A percentile compares a stretch with the other conserved stretches of the same genome.
Evolutionary conservation across 2,888 invertebrate genomes (phyloP).

Genomic region (Sylvicola cinctus): DNA sequence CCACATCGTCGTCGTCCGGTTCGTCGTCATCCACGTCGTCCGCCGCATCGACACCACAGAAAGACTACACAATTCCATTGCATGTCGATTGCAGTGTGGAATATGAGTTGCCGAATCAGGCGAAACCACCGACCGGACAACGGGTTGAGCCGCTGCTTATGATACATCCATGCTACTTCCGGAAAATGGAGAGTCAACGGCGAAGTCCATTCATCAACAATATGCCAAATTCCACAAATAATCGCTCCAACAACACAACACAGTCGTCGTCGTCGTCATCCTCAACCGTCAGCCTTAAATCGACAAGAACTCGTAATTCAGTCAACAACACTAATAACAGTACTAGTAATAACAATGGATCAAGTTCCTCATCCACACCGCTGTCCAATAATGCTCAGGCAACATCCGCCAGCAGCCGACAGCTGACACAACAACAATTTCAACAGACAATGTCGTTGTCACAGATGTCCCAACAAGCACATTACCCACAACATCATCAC

Average conservation of each 20-base stretch:
- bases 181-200: slow-evolving; percentile 65
- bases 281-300: slow-evolving; percentile 10
- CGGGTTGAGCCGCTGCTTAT: slow-evolving; percentile 67
- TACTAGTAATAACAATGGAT: slow-evolving; percentile 8
- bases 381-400: slow-evolving; percentile 8
- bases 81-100: slow-evolving; percentile 84
- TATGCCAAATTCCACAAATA: slow-evolving; percentile 39
- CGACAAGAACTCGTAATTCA: slow-evolving; percentile 10
- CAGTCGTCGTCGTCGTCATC: slow-evolving; percentile 19
- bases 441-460: slow-evolving; percentile 12
- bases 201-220: slow-evolving; percentile 70
- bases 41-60: slow-evolving; percentile 31
- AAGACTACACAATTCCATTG: slow-evolving; percentile 69
- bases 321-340: slow-evolving; percentile 6
- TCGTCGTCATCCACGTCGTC: slow-evolving; percentile 15
- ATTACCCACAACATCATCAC: slow-evolving; percentile 13
- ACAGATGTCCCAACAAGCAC: slow-evolving; percentile 22
- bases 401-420: slow-evolving; percentile 9
- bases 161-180: slow-evolving; percentile 79
- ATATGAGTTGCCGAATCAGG: slow-evolving; percentile 76
- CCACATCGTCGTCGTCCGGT: slow-evolving; percentile 26
- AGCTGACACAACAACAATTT: slow-evolving; percentile 8
- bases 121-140: slow-evolving; percentile 67
- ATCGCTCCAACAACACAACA: slow-evolving; percentile 17
- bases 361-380: slow-evolving; percentile 2